Conservation (phyloP, 2,888 invertebrate species). For the Mantis religiosa region DNA sequence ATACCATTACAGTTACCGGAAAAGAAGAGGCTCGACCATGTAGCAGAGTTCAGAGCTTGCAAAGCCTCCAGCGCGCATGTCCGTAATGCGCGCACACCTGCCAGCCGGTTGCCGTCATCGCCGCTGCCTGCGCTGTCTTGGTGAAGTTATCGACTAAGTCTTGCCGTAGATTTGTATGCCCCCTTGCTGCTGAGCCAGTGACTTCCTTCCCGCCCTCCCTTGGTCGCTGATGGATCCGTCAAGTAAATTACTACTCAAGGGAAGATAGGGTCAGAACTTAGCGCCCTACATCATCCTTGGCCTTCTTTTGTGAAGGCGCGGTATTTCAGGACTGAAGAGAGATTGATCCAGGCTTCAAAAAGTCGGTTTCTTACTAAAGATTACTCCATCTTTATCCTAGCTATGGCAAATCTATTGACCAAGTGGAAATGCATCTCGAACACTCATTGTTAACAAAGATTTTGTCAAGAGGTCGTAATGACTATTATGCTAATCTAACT, state of each 20-base stretch:
- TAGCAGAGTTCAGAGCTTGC: background rate
- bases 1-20: too few relatives aligned
- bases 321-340: too few relatives aligned
- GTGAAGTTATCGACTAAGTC: constrained; percentile 9
- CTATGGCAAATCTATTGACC: too few relatives aligned
- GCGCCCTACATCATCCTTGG: background rate
- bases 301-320: too few relatives aligned
- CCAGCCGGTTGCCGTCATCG: background rate
- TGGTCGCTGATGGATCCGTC: background rate
- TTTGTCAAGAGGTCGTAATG: too few relatives aligned
- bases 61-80: background rate
- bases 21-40: background rate
- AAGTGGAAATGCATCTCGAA: too few relatives aligned
- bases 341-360: too few relatives aligned
- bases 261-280: background rate
- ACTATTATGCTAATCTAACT: too few relatives aligned
- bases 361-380: too few relatives aligned
- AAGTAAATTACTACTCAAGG: background rate
- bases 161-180: background rate
- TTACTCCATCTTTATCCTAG: too few relatives aligned
- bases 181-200: background rate
- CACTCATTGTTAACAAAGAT: too few relatives aligned
- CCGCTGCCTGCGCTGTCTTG: background rate
- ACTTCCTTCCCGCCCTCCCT: background rate
- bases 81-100: constrained; percentile 3